Conservation (phyloP, 2,797 vertebrate species). For the Pipistrellus kuhlii region DNA sequence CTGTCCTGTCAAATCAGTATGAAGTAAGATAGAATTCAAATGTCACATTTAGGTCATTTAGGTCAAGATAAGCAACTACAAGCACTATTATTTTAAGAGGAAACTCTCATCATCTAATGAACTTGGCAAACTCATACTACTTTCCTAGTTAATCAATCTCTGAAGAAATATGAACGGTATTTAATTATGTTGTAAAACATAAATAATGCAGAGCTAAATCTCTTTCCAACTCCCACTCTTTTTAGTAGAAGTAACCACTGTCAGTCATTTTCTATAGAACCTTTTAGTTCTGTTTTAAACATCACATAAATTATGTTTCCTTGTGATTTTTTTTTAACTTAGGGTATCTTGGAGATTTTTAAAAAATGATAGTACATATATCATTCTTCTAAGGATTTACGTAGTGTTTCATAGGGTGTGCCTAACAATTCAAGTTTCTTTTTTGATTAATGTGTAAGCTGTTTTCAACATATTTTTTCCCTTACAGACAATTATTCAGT, state of each 20-base stretch:
- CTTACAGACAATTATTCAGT: conserved; percentile 9
- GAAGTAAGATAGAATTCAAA: not conserved
- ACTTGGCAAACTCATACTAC: not conserved
- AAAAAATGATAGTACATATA: not conserved
- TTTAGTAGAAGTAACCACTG: not conserved
- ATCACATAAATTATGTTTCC: conserved; percentile 19
- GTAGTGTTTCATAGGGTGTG: not conserved
- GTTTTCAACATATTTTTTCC: not conserved
- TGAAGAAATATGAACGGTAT: not conserved
- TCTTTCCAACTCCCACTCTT: not conserved
- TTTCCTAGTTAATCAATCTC: conserved; percentile 17
- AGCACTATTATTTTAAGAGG: not conserved
- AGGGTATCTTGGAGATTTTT: not conserved
- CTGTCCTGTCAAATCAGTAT: not conserved
- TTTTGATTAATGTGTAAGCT: not conserved
- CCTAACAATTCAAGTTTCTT: not conserved
- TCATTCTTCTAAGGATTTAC: not conserved
- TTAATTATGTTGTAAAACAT: not conserved
- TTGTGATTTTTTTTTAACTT: conserved; percentile 21
- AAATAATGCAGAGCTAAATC: not conserved
- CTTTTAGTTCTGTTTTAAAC: conserved; percentile 10
- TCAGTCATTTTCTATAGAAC: not conserved
- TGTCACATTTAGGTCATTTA: not conserved
- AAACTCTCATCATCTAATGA: not conserved
- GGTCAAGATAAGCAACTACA: not conserved